phyloP scores from a whole-genome alignment of 2,888 invertebrate species.

The Miltochrista miniata region DNA sequence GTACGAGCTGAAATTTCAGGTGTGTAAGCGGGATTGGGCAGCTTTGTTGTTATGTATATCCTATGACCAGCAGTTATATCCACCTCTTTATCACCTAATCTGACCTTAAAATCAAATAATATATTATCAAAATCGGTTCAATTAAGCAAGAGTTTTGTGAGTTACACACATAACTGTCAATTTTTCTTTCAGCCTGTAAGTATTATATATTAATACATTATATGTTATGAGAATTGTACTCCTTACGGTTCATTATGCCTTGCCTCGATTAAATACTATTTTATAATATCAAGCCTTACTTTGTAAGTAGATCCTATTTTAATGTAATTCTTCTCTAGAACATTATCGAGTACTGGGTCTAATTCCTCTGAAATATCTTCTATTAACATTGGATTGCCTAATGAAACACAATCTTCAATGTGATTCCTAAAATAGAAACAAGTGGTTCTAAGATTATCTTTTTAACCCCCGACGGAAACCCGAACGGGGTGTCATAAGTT shows the following conservation, averaged over 20 bases:
- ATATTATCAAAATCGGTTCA: background rate
- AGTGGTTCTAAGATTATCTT: no score
- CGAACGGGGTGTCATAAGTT: no score
- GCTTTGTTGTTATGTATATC: conserved; percentile 93
- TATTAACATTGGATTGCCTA: conserved; percentile 92
- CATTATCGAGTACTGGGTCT: conserved; percentile 93
- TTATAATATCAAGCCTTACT: conserved; percentile 72
- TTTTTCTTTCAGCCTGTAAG: no score
- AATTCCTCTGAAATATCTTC: conserved; percentile 94
- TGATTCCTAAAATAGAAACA: conserved; percentile 84
- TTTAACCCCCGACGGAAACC: no score
- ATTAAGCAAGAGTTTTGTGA: no score
- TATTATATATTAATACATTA: no score
- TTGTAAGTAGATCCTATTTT: conserved; percentile 92
- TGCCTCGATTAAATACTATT: no score
- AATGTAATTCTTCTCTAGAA: conserved; percentile 93
- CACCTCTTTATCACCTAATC: conserved; percentile 94
- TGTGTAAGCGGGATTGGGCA: conserved; percentile 94
- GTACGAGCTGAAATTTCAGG: conserved; percentile 94
- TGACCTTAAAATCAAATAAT: conserved; percentile 80
- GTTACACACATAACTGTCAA: no score
- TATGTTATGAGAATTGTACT: no score
- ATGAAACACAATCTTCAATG: conserved; percentile 92
- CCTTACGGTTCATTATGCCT: no score
- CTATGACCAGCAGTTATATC: conserved; percentile 88